These are phyloP conservation scores for Epizoanthus rinbou DNA, from an alignment of 92 coral and sea anemone genomes.

Conservation along the genomic window DNA sequence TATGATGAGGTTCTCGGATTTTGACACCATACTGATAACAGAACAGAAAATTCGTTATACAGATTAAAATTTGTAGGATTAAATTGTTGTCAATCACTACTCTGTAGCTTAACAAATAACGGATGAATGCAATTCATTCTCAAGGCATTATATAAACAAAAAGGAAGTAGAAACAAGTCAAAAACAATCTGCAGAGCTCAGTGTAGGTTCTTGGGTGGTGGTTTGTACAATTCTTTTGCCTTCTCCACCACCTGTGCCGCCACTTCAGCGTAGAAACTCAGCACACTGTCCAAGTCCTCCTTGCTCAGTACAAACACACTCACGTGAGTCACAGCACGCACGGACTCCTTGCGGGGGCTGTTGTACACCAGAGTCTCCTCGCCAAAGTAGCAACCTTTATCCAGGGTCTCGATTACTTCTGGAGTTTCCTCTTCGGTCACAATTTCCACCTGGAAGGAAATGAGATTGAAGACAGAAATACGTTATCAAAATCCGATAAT, in stretches of 20 bases:
- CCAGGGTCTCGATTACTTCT: slow-evolving; percentile 77
- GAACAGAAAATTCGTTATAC: too few species aligned
- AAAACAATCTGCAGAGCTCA: neutral
- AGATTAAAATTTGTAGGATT: too few species aligned
- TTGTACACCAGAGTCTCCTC: slow-evolving; percentile 64
- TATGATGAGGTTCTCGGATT: too few species aligned
- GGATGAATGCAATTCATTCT: too few species aligned
- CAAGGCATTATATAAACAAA: too few species aligned
- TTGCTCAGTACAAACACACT: slow-evolving; percentile 71
- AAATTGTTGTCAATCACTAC: too few species aligned
- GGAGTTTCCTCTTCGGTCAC: slow-evolving; percentile 82
- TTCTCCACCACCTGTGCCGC: slow-evolving; percentile 60
- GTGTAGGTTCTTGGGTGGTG: slow-evolving; percentile 2
- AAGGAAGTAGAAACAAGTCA: too few species aligned
- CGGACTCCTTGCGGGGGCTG: slow-evolving; percentile 73
- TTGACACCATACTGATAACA: too few species aligned
- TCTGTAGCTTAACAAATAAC: too few species aligned
- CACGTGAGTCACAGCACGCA: slow-evolving; percentile 85
- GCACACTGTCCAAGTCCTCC: slow-evolving; percentile 69
- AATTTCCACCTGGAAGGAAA: slow-evolving; percentile 63
- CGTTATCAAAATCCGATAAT: too few species aligned
- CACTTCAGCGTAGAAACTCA: slow-evolving; percentile 55
- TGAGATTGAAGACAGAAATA: too few species aligned
- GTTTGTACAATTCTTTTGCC: slow-evolving; percentile 55
- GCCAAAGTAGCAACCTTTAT: slow-evolving; percentile 69